These are phyloP conservation scores for Agapornis canus DNA, from an alignment of 2,797 vertebrate genomes.

Conservation along the genomic window DNA sequence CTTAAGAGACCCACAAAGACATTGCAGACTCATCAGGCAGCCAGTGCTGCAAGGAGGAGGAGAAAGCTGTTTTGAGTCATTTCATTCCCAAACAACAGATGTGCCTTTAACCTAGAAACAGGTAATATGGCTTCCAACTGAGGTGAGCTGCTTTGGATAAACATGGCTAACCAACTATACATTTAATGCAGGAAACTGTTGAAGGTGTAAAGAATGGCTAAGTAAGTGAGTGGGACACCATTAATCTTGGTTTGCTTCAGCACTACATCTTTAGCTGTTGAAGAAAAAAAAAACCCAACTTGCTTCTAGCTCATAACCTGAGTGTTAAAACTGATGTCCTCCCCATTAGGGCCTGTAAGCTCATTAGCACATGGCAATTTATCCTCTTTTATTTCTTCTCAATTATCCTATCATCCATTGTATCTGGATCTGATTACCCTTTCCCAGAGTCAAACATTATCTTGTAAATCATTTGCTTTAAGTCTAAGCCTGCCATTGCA, in stretches of 20 bases:
- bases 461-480: slow-evolving; percentile 87
- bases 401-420: slow-evolving; percentile 88
- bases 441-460: slow-evolving; percentile 85
- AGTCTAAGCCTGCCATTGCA: slow-evolving; percentile 77
- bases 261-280: slow-evolving; percentile 74
- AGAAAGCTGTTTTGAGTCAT: slow-evolving; percentile 49
- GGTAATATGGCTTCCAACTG: slow-evolving; percentile 25
- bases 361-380: slow-evolving; percentile 86
- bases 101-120: slow-evolving; percentile 14
- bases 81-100: slow-evolving; percentile 47
- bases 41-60: slow-evolving; percentile 11
- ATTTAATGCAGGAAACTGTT: slow-evolving; percentile 67
- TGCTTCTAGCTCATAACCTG: slow-evolving; percentile 79
- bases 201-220: slow-evolving; percentile 77
- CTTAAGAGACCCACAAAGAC: slow-evolving; percentile 72
- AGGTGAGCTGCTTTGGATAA: slow-evolving; percentile 53
- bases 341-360: slow-evolving; percentile 84
- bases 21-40: slow-evolving; percentile 55
- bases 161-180: slow-evolving; percentile 46
- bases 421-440: slow-evolving; percentile 87
- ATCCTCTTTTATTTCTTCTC: slow-evolving; percentile 88
- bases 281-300: slow-evolving; percentile 11
- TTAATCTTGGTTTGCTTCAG: slow-evolving; percentile 84
- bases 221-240: slow-evolving; percentile 77
- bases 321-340: slow-evolving; percentile 86